Conservation (phyloP, 1,140 invertebrate genomes). For the Leguminivora glycinivorella region DNA sequence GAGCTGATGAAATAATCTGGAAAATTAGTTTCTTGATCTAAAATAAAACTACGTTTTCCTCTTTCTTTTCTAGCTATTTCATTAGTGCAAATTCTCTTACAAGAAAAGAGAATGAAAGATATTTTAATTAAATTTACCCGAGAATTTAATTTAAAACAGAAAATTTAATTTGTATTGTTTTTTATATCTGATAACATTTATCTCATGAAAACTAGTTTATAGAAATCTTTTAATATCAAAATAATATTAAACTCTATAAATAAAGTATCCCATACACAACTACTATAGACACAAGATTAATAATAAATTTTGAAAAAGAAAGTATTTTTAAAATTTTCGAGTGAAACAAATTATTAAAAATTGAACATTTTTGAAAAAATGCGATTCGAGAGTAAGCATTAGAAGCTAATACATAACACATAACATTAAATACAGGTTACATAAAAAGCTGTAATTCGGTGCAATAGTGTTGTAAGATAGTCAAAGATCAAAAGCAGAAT, state of each 20-base stretch:
- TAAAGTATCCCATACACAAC: background rate
- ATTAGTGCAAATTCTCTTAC: too few relatives aligned
- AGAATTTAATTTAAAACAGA: too few relatives aligned
- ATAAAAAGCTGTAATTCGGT: slow-evolving; percentile 12
- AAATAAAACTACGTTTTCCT: too few relatives aligned
- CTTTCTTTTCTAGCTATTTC: too few relatives aligned
- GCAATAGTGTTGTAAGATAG: slow-evolving; percentile 8
- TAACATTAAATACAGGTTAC: slow-evolving; percentile 1
- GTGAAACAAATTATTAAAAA: background rate
- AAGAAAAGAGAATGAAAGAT: too few relatives aligned
- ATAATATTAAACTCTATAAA: background rate
- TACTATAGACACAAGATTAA: background rate
- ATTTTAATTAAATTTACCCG: too few relatives aligned
- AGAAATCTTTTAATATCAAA: too few relatives aligned
- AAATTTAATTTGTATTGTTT: too few relatives aligned
- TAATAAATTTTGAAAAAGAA: background rate
- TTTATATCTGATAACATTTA: too few relatives aligned
- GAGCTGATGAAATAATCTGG: too few relatives aligned
- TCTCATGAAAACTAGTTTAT: too few relatives aligned
- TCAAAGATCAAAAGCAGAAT: slow-evolving; percentile 8
- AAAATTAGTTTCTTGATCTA: too few relatives aligned
- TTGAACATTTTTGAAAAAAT: background rate
- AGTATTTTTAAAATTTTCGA: background rate
- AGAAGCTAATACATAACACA: slow-evolving; percentile 23
- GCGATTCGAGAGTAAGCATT: slow-evolving; percentile 20